Percentiles rank a stretch among this genome's conserved stretches.
Evolutionary conservation across 2,113 vertebrate species (phyloP).

Genomic region (Ictidomys tridecemlineatus): DNA sequence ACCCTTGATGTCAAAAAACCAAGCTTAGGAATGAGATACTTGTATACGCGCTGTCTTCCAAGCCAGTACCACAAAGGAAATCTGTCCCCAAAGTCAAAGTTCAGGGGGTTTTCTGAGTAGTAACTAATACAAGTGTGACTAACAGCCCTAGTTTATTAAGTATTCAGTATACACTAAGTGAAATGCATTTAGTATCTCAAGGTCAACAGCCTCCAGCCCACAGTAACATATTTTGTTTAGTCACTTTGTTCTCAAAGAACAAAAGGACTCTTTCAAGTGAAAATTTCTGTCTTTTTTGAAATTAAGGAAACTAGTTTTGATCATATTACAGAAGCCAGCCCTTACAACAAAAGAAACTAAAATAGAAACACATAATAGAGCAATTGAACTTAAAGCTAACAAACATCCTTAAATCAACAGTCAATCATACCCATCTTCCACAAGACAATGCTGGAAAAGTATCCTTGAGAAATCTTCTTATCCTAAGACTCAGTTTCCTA

Average conservation of each 20-base stretch:
- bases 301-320: slow-evolving; percentile 8
- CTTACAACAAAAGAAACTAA: neutral
- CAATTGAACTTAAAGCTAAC: neutral
- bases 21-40: slow-evolving; percentile 24
- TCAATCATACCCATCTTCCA: neutral
- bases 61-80: neutral
- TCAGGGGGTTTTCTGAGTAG: neutral
- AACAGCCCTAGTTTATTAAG: neutral
- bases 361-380: neutral
- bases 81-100: neutral
- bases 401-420: neutral
- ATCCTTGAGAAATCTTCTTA: neutral
- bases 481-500: neutral
- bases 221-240: neutral
- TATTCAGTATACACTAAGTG: neutral
- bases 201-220: neutral
- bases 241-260: slow-evolving; percentile 37
- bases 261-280: slow-evolving; percentile 48
- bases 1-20: slow-evolving; percentile 31
- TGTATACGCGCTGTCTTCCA: neutral
- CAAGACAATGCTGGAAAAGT: neutral
- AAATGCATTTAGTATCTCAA: neutral
- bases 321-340: neutral
- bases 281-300: neutral
- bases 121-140: neutral